Percentiles rank a stretch among this genome's conserved stretches.
Evolutionary conservation across 2,797 vertebrate species (phyloP).

Genomic region (Mus spretus): DNA sequence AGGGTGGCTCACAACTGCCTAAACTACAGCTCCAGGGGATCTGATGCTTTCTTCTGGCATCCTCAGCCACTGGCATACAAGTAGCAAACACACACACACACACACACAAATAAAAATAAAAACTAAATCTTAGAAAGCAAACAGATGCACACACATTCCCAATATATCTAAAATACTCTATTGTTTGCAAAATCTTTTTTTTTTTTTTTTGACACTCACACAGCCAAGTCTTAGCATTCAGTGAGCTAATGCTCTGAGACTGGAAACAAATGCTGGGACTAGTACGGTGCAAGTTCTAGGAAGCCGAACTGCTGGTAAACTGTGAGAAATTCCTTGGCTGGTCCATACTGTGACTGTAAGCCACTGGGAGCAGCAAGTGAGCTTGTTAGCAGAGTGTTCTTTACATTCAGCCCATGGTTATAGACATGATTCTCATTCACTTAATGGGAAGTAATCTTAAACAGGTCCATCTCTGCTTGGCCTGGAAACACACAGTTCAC

Average conservation of each 20-base stretch:
- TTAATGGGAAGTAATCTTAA: constrained; percentile 68
- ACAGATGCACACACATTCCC: not conserved
- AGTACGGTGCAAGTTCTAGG: not conserved
- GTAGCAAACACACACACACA: not conserved
- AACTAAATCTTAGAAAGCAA: not conserved
- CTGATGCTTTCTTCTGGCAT: not conserved
- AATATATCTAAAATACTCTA: not conserved
- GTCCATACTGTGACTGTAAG: constrained; percentile 8
- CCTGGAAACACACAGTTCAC: constrained; percentile 75
- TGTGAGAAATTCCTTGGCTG: not conserved
- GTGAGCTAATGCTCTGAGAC: not conserved
- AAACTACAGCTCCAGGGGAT: not conserved
- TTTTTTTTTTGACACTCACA: not conserved
- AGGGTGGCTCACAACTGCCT: not conserved
- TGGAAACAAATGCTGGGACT: not conserved
- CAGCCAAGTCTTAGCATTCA: constrained; percentile 4
- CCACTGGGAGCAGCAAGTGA: constrained; percentile 36
- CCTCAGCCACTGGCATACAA: not conserved
- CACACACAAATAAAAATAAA: not conserved
- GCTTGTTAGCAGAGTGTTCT: constrained; percentile 3
- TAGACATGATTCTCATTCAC: not conserved
- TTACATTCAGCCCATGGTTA: not conserved
- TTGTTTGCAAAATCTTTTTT: constrained; percentile 29
- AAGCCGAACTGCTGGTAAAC: not conserved
- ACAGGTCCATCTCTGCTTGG: constrained; percentile 59